Percentiles rank a stretch among this genome's conserved stretches.
Evolutionary conservation across 2,113 vertebrate genomes (phyloP).

Genomic region (Rhodinocichla rosea): DNA sequence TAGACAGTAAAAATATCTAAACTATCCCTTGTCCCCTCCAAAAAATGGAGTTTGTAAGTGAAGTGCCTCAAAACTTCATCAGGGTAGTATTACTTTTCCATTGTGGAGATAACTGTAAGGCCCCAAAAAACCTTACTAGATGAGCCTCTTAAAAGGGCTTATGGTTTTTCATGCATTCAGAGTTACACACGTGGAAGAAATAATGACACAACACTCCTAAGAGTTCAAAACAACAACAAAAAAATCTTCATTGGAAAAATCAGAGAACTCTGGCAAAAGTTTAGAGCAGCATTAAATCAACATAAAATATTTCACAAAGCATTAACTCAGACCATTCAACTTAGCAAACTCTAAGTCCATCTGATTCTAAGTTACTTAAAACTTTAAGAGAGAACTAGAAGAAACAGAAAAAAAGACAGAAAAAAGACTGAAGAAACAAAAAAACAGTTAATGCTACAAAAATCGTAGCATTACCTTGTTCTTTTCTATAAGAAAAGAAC

Average conservation of each 20-base stretch:
- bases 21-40: not conserved
- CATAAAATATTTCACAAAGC: not conserved
- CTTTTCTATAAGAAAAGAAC: too few relatives aligned
- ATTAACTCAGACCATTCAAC: not conserved
- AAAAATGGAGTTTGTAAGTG: accelerated
- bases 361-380: not conserved
- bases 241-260: not conserved
- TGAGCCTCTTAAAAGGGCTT: not conserved
- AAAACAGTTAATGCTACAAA: too few relatives aligned
- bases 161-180: not conserved
- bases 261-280: not conserved
- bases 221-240: not conserved
- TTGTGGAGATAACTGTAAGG: not conserved
- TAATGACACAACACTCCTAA: not conserved
- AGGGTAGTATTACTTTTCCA: not conserved
- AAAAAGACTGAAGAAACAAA: too few relatives aligned
- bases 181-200: not conserved
- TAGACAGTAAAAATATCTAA: not conserved
- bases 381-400: not conserved
- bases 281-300: not conserved
- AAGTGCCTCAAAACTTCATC: not conserved
- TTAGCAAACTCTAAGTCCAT: not conserved
- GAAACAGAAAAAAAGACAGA: not conserved
- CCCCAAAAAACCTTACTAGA: not conserved
- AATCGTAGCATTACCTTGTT: too few relatives aligned